These are phyloP conservation scores for Hippopotamus amphibius DNA, from an alignment of 2,113 vertebrate genomes.

Conservation along the genomic window DNA sequence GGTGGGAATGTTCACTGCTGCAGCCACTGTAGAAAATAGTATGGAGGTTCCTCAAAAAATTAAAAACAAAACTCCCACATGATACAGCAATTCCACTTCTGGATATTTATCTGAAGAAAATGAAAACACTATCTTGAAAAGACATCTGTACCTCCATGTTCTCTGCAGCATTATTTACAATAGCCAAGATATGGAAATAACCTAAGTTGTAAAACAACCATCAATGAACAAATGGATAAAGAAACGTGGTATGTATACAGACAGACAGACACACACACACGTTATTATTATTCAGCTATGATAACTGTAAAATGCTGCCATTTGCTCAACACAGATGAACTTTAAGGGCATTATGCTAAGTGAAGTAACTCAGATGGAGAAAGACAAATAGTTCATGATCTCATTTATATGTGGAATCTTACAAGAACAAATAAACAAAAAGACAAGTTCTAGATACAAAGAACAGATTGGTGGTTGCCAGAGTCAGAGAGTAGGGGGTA, in stretches of 20 bases:
- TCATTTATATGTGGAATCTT: background rate
- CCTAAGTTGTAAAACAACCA: background rate
- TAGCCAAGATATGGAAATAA: background rate
- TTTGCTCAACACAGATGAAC: background rate
- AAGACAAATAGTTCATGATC: background rate
- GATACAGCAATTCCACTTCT: background rate
- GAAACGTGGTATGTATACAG: background rate
- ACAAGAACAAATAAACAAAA: background rate
- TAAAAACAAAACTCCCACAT: background rate
- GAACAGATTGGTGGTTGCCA: background rate
- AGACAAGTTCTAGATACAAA: background rate
- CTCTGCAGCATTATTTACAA: background rate
- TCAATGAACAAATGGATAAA: background rate
- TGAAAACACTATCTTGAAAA: background rate
- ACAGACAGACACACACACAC: background rate
- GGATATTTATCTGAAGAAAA: background rate
- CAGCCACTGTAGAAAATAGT: background rate
- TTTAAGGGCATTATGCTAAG: background rate
- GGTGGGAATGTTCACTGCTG: background rate
- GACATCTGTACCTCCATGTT: background rate
- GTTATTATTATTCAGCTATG: background rate
- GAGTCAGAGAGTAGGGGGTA: accelerated
- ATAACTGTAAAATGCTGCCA: background rate
- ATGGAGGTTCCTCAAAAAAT: background rate
- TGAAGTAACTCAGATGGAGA: background rate